Evolutionary conservation across 2,797 vertebrate genomes (phyloP).

Genomic region (Lemur catta): DNA sequence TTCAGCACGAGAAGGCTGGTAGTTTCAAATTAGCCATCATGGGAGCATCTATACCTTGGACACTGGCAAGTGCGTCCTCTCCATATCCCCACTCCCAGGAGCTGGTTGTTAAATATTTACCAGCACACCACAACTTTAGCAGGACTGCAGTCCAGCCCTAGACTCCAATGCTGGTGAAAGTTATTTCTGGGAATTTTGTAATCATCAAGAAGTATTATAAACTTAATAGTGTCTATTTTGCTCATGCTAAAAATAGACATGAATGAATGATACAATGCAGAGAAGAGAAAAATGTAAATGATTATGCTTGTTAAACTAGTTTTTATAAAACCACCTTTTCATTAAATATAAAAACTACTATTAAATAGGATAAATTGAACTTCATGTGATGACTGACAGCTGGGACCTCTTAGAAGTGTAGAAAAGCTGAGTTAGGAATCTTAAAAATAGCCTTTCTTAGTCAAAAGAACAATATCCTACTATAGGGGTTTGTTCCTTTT

Average conservation of each 20-base stretch:
- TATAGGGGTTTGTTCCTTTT: background rate
- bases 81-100: background rate
- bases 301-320: background rate
- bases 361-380: background rate
- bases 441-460: background rate
- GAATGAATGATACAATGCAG: background rate
- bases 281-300: background rate
- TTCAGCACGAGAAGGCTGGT: background rate
- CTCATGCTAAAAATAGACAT: background rate
- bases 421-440: background rate
- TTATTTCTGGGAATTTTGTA: background rate
- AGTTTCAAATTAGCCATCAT: background rate
- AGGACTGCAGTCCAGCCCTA: background rate
- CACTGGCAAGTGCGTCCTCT: background rate
- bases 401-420: background rate
- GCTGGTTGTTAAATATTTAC: background rate
- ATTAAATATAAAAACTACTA: background rate
- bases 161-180: background rate
- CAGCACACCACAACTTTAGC: background rate
- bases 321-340: slow-evolving; percentile 26
- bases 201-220: background rate
- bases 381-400: background rate
- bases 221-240: background rate
- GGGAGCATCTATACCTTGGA: background rate
- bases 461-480: background rate